Evolutionary conservation across 2,113 vertebrate species (phyloP), one percentile per base, ranked within the genome.

Genomic region (Phyllostomus hastatus): DNA sequence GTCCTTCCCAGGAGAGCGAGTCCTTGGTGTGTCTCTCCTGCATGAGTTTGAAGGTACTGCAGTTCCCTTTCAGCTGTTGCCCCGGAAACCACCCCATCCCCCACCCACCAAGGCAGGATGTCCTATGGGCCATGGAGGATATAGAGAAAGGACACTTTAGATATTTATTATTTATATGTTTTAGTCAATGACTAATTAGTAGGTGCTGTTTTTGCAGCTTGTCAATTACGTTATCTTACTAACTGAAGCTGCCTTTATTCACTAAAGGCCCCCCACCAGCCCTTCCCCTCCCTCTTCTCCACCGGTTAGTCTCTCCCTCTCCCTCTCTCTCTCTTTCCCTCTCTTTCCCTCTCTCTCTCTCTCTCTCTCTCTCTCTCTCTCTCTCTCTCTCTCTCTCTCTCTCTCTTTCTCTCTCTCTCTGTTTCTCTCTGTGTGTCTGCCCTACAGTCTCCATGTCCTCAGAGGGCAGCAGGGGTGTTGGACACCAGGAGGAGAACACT

Each of bases 101-200:
- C 52, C 12, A 1, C 88, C 91, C 85, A 76, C 69, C 92, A 85
- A 86, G 81, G 75, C 75, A 48, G 97, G 98, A 96, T 91, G 61
- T 96, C 97, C 97, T 87, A 82, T 91, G 98, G 94, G 96, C 92
- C 79, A 90, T 82, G 97, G 96, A 93, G 97, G 97, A 98, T 97
- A 96, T 97, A 96, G 98, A 98, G 98, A 97, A 98, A 96, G 97
- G 98, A 98, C 86, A 95, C 93, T 97, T 98, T 98, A 98, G 98
- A 97, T 99, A 99, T 99, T 99, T 99, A 99, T 99, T 99, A 99
- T 99, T 99, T 99, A 99, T 99, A 99, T 99, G 94, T 99, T 99
- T 99, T 99, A 99, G 99, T 99, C 99, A 99, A 98, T 99, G 99
- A 99, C 99, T 99, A 99, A 99, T 99, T 98, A 99, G 99, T 99